A percentile compares a stretch with the other conserved stretches of the same genome.
Evolutionary conservation across 2,113 vertebrate species (phyloP).

Genomic region (Arizona elegans): DNA sequence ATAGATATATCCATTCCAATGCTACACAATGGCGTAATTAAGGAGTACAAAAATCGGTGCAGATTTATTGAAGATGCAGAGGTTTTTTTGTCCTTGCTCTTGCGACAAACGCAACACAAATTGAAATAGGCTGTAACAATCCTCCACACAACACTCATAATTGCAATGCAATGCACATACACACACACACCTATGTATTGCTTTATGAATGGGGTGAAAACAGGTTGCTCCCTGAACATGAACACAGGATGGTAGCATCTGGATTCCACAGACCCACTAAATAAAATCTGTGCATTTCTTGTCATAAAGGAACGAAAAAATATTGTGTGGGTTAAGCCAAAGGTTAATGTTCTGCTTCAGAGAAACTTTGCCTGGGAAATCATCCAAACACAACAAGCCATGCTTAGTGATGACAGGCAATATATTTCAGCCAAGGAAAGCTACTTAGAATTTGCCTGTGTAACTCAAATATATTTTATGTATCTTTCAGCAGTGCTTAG

Average conservation of each 20-base stretch:
- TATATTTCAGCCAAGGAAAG: conserved; percentile 14
- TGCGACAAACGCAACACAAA: neutral
- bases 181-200: neutral
- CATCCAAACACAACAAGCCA: conserved; percentile 23
- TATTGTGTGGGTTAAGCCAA: conserved; percentile 18
- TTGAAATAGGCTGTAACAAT: neutral
- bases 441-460: conserved; percentile 1
- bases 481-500: neutral
- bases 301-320: neutral
- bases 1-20: neutral
- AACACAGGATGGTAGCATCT: neutral
- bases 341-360: conserved; percentile 27
- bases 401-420: conserved; percentile 19
- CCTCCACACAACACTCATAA: neutral
- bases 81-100: neutral
- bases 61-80: neutral
- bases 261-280: neutral
- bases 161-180: neutral
- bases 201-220: too few relatives aligned
- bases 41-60: neutral
- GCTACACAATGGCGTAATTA: neutral
- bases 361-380: conserved; percentile 26
- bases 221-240: neutral
- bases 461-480: neutral
- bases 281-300: neutral